These are phyloP conservation scores for Pampus argenteus DNA, from an alignment of 2,797 vertebrate species.

Conservation along the genomic window DNA sequence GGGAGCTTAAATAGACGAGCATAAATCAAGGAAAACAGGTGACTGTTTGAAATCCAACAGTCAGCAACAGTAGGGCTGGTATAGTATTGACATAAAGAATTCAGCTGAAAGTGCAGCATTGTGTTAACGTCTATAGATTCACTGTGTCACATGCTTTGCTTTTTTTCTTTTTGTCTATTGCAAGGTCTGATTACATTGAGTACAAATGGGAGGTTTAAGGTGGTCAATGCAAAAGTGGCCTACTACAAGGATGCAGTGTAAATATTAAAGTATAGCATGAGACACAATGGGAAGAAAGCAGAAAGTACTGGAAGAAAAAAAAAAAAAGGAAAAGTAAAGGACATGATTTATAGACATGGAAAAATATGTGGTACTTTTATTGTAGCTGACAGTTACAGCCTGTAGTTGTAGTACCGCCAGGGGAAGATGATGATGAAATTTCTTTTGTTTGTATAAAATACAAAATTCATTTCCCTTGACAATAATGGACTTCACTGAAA, in stretches of 20 bases:
- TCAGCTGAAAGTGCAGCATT: constrained; percentile 1
- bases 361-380: neutral
- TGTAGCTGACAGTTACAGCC: constrained; percentile 15
- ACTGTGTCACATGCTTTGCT: neutral
- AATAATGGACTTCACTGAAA: constrained; percentile 36
- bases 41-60: constrained; percentile 10
- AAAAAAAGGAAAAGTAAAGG: constrained; percentile 6
- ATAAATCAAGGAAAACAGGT: constrained; percentile 36
- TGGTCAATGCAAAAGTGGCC: constrained; percentile 1
- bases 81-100: neutral
- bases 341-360: constrained; percentile 22
- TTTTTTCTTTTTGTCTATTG: neutral
- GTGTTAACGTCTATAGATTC: neutral
- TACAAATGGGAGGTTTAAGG: constrained; percentile 3
- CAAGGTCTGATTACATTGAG: neutral
- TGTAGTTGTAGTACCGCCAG: constrained; percentile 3
- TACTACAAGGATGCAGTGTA: neutral
- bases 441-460: constrained; percentile 21
- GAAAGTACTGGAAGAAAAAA: neutral
- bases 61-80: neutral
- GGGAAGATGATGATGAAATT: constrained; percentile 32
- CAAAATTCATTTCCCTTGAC: constrained; percentile 23
- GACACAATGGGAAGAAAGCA: neutral
- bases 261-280: neutral
- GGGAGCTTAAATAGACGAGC: constrained; percentile 20